Evolutionary conservation across 2,113 vertebrate genomes (phyloP), one percentile per base, ranked within the genome.

Genomic region (Panthera tigris): DNA sequence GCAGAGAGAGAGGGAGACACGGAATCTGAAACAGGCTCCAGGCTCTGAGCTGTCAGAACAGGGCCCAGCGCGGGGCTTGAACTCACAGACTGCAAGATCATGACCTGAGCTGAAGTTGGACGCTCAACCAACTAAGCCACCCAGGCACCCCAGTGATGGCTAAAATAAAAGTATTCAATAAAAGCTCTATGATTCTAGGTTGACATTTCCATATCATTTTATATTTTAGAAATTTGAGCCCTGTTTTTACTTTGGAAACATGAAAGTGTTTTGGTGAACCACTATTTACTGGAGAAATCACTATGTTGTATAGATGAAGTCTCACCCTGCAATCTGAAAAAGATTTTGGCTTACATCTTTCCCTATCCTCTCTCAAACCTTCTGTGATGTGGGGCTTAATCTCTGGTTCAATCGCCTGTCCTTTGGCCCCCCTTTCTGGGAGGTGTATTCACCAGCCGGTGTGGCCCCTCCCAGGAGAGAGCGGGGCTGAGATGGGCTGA

Each of bases 351-450:
- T 78, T 55, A 29, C 15, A 10, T 8, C 6, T 39, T 15, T 63
- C 13, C n/a, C 1, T 69, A 21, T 25, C 29, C 73, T n/a, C 48
- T 48, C 23, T 23, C 29, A n/a, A 83, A 71, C 8, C 13, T 52
- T 88, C 19, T 19, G 41, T n/a, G 25, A 15, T 18, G 4, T 0
- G 3, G 5, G 81, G 21, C 0, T 0, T 1, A 18, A 3, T 41
- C 50, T 41, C 57, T 3, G 36, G 57, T 33, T 45, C 33, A 25
- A 8, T 94, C 61, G 19, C 19, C 55, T 87, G 52, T 36, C 71
- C 41, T 92, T 66, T 96, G 86, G 91, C 0, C 6, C 79, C 78
- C 61, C 13, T 73, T 89, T 50, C 41, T 87, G 97, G 82, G 52
- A 86, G 7, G 31, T 4, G 39, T 81, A n/a, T 31, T 31, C 48